phyloP scores from a whole-genome alignment of 92 coral and sea anemone genomes.

The Montipora capitata region DNA sequence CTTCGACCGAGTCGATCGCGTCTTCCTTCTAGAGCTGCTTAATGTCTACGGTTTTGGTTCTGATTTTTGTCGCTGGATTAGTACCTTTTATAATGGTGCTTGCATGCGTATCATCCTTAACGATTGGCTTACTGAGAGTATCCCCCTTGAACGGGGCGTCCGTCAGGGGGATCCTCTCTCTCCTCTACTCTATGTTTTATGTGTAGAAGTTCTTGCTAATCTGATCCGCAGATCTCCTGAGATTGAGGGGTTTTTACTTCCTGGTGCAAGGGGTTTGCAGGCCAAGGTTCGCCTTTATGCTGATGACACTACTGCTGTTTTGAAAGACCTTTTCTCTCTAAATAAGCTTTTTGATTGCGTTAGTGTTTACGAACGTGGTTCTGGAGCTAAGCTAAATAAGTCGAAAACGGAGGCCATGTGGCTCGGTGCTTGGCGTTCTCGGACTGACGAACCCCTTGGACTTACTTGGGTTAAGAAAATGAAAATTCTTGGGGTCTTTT shows the following conservation, averaged over 20 bases:
- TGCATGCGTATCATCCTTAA: too few species aligned
- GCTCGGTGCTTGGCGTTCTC: not conserved
- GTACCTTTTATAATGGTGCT: too few species aligned
- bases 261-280: not conserved
- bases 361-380: not conserved
- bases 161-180: slow-evolving; percentile 8
- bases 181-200: not conserved
- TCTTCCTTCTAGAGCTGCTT: not conserved
- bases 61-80: not conserved
- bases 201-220: not conserved
- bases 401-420: slow-evolving; percentile 2
- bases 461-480: not conserved
- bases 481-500: not conserved
- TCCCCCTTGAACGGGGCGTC: not conserved
- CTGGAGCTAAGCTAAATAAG: not conserved
- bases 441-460: not conserved
- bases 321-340: not conserved
- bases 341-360: not conserved
- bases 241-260: slow-evolving; percentile 2
- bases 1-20: not conserved
- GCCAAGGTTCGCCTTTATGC: not conserved
- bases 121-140: not conserved
- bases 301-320: too few species aligned
- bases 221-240: not conserved
- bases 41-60: not conserved